A percentile compares a stretch with the other conserved stretches of the same genome.
phyloP scores from a whole-genome alignment of 2,113 vertebrate species.

The Archocentrus centrarchus region DNA sequence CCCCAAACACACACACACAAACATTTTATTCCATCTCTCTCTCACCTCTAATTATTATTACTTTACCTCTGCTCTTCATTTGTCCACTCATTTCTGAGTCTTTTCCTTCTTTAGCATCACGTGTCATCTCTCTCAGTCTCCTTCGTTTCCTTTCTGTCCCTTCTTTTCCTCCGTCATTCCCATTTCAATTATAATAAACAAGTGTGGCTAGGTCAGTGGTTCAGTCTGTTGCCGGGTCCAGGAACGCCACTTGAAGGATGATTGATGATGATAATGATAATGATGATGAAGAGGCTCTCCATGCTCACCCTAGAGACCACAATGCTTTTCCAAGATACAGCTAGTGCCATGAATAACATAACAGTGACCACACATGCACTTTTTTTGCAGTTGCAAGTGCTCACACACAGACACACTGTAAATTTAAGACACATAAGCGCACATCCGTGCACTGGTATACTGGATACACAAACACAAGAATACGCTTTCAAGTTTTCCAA shows the following conservation, averaged over 20 bases:
- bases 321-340: constrained; percentile 63
- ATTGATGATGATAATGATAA: constrained; percentile 73
- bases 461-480: constrained; percentile 24
- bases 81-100: neutral
- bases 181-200: constrained; percentile 36
- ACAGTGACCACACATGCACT: constrained; percentile 45
- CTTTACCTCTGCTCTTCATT: neutral
- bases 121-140: neutral
- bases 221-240: constrained; percentile 35
- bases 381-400: constrained; percentile 22
- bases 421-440: constrained; percentile 16
- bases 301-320: constrained; percentile 57
- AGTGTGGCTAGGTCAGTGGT: constrained; percentile 42
- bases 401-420: neutral
- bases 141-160: neutral
- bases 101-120: neutral
- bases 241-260: constrained; percentile 50
- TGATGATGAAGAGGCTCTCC: constrained; percentile 70
- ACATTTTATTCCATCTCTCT: neutral
- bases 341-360: constrained; percentile 62
- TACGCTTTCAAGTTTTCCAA: constrained; percentile 23
- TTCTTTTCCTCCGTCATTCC: constrained; percentile 9
- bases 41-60: neutral
- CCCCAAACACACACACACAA: neutral
- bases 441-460: constrained; percentile 20